Base-by-base conservation (phyloP, 30 jellyfish, hydroid and myxozoan species). In the Pelagia noctiluca region DNA sequence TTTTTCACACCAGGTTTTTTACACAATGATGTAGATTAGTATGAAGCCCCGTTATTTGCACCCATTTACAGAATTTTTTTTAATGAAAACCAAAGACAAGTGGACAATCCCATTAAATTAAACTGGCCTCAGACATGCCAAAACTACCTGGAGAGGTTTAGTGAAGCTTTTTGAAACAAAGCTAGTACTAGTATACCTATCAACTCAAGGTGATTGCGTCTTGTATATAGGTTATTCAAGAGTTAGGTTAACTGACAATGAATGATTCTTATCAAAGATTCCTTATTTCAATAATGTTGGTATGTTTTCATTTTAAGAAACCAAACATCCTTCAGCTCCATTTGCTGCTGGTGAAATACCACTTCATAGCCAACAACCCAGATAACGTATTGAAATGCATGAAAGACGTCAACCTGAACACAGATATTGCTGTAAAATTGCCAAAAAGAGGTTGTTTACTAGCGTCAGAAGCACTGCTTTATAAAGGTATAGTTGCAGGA, bases 381-480 rank as follows among this genome's bases (percentile, higher is more conserved):
- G 68, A 52, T 10, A 10, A 25, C 12, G 21, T 30, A 8, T 52
- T 52, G 26, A 52, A 52, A 19, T 52, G 2, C 21, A 19, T 52
- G 7, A 52, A 52, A 52, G 68, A 52, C 21, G 21, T 25, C 68
- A 8, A 52, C 2, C 26, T 52, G 26, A 30, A 52, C 16, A 52
- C 68, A 52, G 68, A 52, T 52, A 19, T 10, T 2, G 68, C 68
- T 3, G 2, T 52, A 3, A 8, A 52, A 30, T 30, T 52, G 12
- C 68, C 68, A 52, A 52, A 19, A 42, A 52, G 26, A 52, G 68
- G 68, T 19, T 52, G 68, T 30, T 19, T 52, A 52, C 21, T 52
- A 30, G 68, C 68, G 26, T 25, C 68, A 52, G 68, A 52, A 19
- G 26, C 68, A 52, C 21, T 52, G 68, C 30, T 30, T 10, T 52